Evolutionary conservation across 2,888 invertebrate genomes (phyloP).

Genomic region (Anorthoa munda): DNA sequence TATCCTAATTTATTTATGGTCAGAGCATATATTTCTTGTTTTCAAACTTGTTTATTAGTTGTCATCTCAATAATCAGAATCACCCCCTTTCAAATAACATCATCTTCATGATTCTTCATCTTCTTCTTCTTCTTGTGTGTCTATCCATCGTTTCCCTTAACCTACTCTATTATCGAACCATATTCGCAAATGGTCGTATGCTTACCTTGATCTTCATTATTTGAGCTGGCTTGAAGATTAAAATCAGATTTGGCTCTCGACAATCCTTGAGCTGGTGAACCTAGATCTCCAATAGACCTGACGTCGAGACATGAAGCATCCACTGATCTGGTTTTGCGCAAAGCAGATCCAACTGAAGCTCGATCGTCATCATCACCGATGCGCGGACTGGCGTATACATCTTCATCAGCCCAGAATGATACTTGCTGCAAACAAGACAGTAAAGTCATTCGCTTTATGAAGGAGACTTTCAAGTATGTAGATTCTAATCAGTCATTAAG

Average conservation of each 20-base stretch:
- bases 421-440: conserved; percentile 91
- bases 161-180: too few relatives aligned
- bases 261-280: conserved; percentile 92
- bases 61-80: too few relatives aligned
- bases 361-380: conserved; percentile 93
- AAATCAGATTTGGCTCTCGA: conserved; percentile 97
- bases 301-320: conserved; percentile 97
- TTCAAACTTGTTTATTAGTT: too few relatives aligned
- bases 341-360: conserved; percentile 94
- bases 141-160: neutral
- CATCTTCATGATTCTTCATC: too few relatives aligned
- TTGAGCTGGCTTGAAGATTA: conserved; percentile 94
- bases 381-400: conserved; percentile 93
- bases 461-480: conserved; percentile 17
- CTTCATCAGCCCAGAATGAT: conserved; percentile 95
- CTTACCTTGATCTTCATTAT: conserved; percentile 93
- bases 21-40: too few relatives aligned
- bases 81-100: too few relatives aligned
- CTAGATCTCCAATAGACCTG: conserved; percentile 93
- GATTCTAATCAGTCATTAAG: conserved; percentile 48
- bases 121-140: too few relatives aligned
- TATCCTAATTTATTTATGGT: too few relatives aligned
- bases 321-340: conserved; percentile 96
- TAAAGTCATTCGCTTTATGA: neutral
- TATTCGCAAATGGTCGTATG: neutral